Evolutionary conservation across 1,140 invertebrate genomes (phyloP).

Genomic region (Drosophila ohnishii): DNA sequence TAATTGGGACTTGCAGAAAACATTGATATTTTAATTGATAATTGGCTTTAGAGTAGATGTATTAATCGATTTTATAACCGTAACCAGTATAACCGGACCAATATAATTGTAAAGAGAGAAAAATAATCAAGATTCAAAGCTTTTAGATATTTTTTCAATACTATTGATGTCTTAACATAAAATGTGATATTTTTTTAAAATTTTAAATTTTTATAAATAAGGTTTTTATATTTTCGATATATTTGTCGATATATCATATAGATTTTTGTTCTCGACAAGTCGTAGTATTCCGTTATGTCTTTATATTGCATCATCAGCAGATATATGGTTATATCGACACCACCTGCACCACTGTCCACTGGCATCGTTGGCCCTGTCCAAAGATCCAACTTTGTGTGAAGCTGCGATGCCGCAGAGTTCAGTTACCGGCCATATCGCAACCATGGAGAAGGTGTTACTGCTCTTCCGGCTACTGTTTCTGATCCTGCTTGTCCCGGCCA

Average conservation of each 20-base stretch:
- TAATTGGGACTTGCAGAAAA: no score
- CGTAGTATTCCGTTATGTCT: not conserved
- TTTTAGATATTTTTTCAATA: not conserved
- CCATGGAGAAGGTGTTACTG: constrained; percentile 21
- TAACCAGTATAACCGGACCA: not conserved
- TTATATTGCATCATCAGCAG: not conserved
- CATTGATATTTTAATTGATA: no score
- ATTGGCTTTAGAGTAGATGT: no score
- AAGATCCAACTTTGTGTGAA: constrained; percentile 25
- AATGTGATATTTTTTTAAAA: not conserved
- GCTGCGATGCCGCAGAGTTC: constrained; percentile 33
- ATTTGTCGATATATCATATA: not conserved
- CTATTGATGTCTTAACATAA: not conserved
- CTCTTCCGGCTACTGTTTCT: constrained; percentile 16
- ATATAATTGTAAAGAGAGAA: not conserved
- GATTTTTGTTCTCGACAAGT: no score
- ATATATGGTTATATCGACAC: not conserved
- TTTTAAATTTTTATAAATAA: not conserved
- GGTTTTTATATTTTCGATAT: not conserved
- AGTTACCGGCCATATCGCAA: constrained; percentile 29
- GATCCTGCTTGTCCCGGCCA: not conserved
- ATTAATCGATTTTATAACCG: no score
- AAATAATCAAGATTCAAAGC: not conserved
- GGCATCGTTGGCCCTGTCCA: constrained; percentile 26
- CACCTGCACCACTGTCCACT: constrained; percentile 40